A percentile compares a stretch with the other conserved stretches of the same genome.
Conservation (phyloP, 1,140 invertebrate species). For the Ridgeia piscesae region DNA sequence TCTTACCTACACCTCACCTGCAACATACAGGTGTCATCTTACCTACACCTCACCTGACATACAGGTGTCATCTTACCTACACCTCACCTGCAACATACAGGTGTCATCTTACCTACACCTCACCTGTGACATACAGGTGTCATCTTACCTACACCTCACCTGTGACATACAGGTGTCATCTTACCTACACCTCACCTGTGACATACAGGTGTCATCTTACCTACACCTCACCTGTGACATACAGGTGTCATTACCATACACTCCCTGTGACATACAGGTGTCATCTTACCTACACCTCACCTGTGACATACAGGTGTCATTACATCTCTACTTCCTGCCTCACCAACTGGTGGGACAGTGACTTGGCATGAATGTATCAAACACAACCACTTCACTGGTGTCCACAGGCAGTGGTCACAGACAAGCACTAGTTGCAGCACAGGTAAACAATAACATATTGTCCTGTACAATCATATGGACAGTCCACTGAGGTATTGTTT, state of each 20-base stretch:
- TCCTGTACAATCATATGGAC: slow-evolving; percentile 10
- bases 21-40: slow-evolving; percentile 39
- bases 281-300: too few species aligned
- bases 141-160: slow-evolving; percentile 75
- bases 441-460: slow-evolving; percentile 1
- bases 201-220: slow-evolving; percentile 34
- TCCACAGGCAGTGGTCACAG: background rate
- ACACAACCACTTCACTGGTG: background rate
- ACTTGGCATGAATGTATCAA: too few species aligned
- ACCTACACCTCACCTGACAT: slow-evolving; percentile 74
- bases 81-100: slow-evolving; percentile 68
- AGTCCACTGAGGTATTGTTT: too few species aligned
- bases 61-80: background rate
- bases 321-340: too few species aligned
- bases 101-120: too few species aligned
- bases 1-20: slow-evolving; percentile 79
- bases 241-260: background rate
- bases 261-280: slow-evolving; percentile 61
- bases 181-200: slow-evolving; percentile 78
- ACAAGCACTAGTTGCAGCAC: slow-evolving; percentile 17
- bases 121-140: slow-evolving; percentile 62
- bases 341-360: too few species aligned
- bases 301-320: slow-evolving; percentile 56
- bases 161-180: slow-evolving; percentile 50
- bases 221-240: slow-evolving; percentile 72